Base-by-base conservation (phyloP, 2,113 vertebrate genomes). In the Mungos mungo region DNA sequence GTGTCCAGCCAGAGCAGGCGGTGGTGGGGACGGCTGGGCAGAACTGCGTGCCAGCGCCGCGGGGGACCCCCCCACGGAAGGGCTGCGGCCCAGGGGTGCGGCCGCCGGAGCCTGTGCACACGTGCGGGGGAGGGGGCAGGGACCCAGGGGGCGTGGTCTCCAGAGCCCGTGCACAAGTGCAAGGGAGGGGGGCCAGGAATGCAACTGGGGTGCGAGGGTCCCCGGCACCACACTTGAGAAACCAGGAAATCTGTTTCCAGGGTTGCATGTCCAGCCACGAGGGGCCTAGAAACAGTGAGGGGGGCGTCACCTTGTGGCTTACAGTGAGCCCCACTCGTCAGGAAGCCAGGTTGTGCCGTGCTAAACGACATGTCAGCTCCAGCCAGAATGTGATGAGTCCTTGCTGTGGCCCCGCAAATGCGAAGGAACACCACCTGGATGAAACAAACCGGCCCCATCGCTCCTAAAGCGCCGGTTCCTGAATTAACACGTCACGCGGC, bases 151-250 rank as follows among this genome's bases (percentile, higher is more conserved):
- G 47, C 7, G 47, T 10, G 7, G 47, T 8, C 47, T 7, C 47
- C 7, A 50, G 47, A 50, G 47, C 47, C 47, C 47, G 47, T 4
- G 19, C 35, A 31, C n/a, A n/a, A n/a, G n/a, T n/a, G n/a, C n/a
- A n/a, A 13, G 14, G 5, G 57, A 71, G n/a, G n/a, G 0, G 0
- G 33, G 54, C 2, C n/a, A 5, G 7, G 38, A 54, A 13, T 18
- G 7, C 38, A 6, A 0, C 8, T 5, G 21, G 0, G 3, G 18
- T 8, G 15, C 7, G 14, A 5, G 2, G 54, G 29, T 47, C 2
- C 38, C 5, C 2, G 23, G 47, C 0, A 60, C 57, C 57, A 21
- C 57, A 23, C 57, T 60, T 23, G 57, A 60, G 21, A 60, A 60
- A 60, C 21, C 7, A 18, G 7, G 57, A 60, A 23, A 15, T 69